Conservation (phyloP, 1,140 invertebrate species). For the roundworm (Caenorhabditis elegans) region DNA sequence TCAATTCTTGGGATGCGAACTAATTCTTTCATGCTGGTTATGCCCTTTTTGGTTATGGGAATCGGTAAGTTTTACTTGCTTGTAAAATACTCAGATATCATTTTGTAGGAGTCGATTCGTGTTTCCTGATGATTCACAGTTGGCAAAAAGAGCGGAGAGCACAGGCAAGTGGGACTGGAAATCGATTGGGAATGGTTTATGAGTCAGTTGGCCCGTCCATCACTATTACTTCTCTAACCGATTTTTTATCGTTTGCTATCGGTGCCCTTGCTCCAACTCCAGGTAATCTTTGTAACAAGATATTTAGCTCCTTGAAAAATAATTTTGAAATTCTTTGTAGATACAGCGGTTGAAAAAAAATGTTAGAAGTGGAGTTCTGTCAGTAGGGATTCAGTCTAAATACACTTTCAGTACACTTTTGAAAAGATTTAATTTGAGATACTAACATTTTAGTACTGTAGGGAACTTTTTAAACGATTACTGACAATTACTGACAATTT, state of each 20-base stretch:
- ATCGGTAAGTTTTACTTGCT: conserved; percentile 50
- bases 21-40: conserved; percentile 61
- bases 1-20: conserved; percentile 54
- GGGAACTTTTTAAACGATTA: too few species aligned
- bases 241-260: conserved; percentile 94
- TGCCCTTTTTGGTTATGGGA: conserved; percentile 61
- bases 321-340: too few species aligned
- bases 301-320: conserved; percentile 1
- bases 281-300: conserved; percentile 48
- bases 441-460: too few species aligned
- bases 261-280: conserved; percentile 87
- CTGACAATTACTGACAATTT: too few species aligned
- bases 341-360: too few species aligned
- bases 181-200: conserved; percentile 51
- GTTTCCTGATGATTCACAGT: conserved; percentile 55
- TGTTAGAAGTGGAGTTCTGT: too few species aligned
- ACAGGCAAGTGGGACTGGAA: conserved; percentile 31
- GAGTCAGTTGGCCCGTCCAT: conserved; percentile 91
- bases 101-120: conserved; percentile 52
- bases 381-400: too few species aligned
- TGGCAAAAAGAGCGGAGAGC: conserved; percentile 52
- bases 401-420: too few species aligned
- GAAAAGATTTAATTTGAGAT: too few species aligned
- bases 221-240: conserved; percentile 92
- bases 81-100: background rate